Conservation (phyloP, 2,888 invertebrate genomes). For the Gymnosoma rotundatum region DNA sequence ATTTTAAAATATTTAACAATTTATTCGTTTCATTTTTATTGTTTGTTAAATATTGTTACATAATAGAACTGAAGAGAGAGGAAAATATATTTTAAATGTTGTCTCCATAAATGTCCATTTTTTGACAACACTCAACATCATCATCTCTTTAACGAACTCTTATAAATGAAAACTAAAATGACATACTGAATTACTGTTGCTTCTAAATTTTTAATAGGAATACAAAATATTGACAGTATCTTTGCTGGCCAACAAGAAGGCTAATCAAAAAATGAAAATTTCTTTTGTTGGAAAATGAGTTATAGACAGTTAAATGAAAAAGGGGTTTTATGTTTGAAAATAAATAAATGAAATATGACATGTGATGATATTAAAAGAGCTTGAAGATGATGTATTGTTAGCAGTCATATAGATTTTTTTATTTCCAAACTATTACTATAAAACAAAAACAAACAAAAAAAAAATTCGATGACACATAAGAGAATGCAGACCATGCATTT, state of each 20-base stretch:
- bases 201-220: conserved; percentile 1
- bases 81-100: conserved; percentile 22
- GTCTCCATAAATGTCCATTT: conserved; percentile 51
- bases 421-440: no score
- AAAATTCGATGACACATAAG: no score
- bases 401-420: background rate
- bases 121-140: conserved; percentile 62
- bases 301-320: conserved; percentile 66
- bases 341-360: conserved; percentile 50
- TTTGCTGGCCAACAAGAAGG: background rate
- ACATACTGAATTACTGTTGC: conserved; percentile 49
- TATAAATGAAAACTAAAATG: conserved; percentile 31
- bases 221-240: conserved; percentile 59
- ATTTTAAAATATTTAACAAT: no score
- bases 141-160: conserved; percentile 35
- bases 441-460: no score
- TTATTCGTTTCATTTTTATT: no score
- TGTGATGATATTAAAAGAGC: conserved; percentile 56
- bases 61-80: no score
- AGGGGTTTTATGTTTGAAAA: conserved; percentile 54
- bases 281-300: conserved; percentile 45
- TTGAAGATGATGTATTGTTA: conserved; percentile 49
- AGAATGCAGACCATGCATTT: no score
- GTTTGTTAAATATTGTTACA: no score
- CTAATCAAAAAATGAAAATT: conserved; percentile 14